Evolutionary conservation across 2,113 vertebrate species (phyloP).

Genomic region (Xiphophorus couchianus): DNA sequence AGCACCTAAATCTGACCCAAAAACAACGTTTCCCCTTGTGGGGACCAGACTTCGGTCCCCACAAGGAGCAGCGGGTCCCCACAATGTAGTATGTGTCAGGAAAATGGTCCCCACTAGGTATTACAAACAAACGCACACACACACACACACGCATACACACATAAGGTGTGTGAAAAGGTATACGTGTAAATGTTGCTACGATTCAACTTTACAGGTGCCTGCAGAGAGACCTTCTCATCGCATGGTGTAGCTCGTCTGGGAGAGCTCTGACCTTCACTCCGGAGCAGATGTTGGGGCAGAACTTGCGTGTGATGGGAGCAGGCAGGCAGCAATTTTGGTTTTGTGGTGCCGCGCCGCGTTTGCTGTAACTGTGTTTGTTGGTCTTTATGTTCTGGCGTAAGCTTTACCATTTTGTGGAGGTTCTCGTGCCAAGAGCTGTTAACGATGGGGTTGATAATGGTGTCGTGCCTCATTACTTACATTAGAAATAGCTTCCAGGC

Average conservation of each 20-base stretch:
- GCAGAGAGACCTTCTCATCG: neutral
- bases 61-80: too few species aligned
- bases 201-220: neutral
- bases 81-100: too few species aligned
- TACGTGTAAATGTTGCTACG: too few species aligned
- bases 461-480: neutral
- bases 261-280: neutral
- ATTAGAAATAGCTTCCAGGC: slow-evolving; percentile 5
- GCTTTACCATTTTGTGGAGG: neutral
- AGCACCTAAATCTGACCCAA: too few species aligned
- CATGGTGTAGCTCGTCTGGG: neutral
- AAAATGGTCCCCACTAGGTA: too few species aligned
- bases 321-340: neutral
- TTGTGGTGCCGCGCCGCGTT: neutral
- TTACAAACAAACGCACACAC: too few species aligned
- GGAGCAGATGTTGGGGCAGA: neutral
- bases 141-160: too few species aligned
- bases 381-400: neutral
- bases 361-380: neutral
- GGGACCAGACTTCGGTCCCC: too few species aligned
- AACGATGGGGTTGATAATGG: neutral
- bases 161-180: too few species aligned
- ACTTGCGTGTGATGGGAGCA: neutral
- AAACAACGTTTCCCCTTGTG: too few species aligned
- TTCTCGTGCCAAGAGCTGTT: neutral